These are phyloP conservation scores for Pelecanus crispus DNA, from an alignment of 2,113 vertebrate genomes.

Conservation along the genomic window DNA sequence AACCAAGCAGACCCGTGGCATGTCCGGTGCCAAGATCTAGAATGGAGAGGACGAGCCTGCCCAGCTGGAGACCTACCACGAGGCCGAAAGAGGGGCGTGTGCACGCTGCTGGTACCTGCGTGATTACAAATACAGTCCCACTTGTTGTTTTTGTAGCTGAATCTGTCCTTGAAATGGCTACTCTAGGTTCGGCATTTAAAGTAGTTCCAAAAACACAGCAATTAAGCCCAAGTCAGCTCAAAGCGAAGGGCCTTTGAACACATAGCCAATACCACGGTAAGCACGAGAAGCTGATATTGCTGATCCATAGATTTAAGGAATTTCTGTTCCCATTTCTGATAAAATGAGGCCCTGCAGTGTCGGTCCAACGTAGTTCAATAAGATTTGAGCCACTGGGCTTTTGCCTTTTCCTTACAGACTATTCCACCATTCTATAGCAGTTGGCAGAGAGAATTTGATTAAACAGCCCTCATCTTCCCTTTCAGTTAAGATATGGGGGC, in stretches of 20 bases:
- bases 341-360: background rate
- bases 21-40: background rate
- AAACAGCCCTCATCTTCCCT: background rate
- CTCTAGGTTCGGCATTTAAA: background rate
- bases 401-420: background rate
- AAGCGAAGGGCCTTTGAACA: background rate
- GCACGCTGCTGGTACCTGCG: fast-evolving
- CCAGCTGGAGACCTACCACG: fast-evolving
- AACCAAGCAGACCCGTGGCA: background rate
- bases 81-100: background rate
- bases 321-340: background rate
- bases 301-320: background rate
- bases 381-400: background rate
- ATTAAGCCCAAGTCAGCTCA: background rate
- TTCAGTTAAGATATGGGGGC: background rate
- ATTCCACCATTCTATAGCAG: background rate
- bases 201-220: background rate
- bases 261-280: background rate
- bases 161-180: background rate
- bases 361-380: background rate
- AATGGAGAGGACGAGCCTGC: background rate
- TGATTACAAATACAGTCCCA: background rate
- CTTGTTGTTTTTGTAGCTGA: background rate
- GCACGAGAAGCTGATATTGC: background rate
- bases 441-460: background rate